Evolutionary conservation across 2,888 invertebrate species (phyloP), one percentile per base, ranked within the genome.

Genomic region (Salticus scenicus): DNA sequence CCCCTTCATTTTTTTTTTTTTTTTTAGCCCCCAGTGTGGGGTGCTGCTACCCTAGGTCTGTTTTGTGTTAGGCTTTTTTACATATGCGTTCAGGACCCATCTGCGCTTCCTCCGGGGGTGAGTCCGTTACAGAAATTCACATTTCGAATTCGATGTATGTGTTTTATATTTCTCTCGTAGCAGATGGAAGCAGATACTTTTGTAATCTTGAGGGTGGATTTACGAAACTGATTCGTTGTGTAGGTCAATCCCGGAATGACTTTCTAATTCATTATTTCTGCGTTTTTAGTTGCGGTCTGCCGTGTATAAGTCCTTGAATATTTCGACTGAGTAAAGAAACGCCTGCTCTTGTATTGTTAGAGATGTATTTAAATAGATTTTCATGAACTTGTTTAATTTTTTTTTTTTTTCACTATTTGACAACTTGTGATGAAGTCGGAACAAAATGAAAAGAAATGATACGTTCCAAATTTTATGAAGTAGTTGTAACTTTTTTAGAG

Each of bases 201-300:
- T 57, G 57, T 57, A 12, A 57, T 57, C 57, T 57, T 24, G 57
- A 57, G 57, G 57, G 57, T 57, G 57, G 57, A 57, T 37, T 57
- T 57, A 57, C 57, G 57, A 24, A 57, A 57, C 20, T 2, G 24
- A 2, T 57, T 57, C 24, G 24, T 57, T 24, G 57, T 5, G 57
- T 57, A 24, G 57, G 57, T 57, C 57, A n/a, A 57, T 20, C 57
- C 47, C 24, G 57, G 24, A 57, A 24, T 20, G 24, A 17, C 12
- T 57, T 57, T 57, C 37, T 37, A 4, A 37, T 10, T 37, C 37
- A 7, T 37, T 7, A 37, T 37, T 57, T 57, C 17, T 24, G 20
- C n/a, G 8, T 57, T 24, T 57, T 57, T 4, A 2, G 20, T 57
- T n/a, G 20, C 57, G 57, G 1, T 57, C 24, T 57, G 24, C 24